Conservation (phyloP, 2,797 vertebrate species). For the Sylvia borin region DNA sequence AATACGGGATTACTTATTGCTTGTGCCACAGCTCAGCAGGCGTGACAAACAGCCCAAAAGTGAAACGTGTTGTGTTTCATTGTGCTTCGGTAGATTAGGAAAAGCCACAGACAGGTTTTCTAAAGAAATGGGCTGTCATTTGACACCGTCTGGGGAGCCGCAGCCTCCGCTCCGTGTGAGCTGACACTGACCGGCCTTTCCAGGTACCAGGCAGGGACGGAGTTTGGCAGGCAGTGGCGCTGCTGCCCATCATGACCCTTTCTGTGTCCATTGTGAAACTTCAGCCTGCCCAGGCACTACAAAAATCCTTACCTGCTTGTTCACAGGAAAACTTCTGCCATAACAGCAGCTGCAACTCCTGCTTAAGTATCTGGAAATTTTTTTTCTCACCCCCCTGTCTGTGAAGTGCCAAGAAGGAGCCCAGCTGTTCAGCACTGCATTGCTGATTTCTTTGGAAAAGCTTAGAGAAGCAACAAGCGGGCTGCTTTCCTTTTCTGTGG, state of each 20-base stretch:
- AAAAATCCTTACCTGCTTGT: conserved; percentile 26
- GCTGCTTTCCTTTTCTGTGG: not conserved
- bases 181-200: not conserved
- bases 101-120: conserved; percentile 5
- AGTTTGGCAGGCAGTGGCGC: not conserved
- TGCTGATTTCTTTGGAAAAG: conserved; percentile 30
- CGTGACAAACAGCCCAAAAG: not conserved
- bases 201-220: not conserved
- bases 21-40: not conserved
- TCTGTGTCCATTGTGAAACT: not conserved
- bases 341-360: conserved; percentile 22
- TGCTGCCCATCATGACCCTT: not conserved
- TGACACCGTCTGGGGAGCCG: not conserved
- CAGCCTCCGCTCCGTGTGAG: not conserved
- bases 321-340: not conserved
- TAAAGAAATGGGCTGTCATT: not conserved
- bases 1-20: not conserved
- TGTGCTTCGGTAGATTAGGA: not conserved
- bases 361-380: conserved; percentile 35
- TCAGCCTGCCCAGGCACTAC: not conserved
- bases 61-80: not conserved
- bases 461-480: conserved; percentile 17
- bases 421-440: conserved; percentile 51
- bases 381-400: conserved; percentile 5
- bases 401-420: conserved; percentile 40